Conservation (phyloP, 1,140 invertebrate species). For the Trachelipus rathkii region DNA sequence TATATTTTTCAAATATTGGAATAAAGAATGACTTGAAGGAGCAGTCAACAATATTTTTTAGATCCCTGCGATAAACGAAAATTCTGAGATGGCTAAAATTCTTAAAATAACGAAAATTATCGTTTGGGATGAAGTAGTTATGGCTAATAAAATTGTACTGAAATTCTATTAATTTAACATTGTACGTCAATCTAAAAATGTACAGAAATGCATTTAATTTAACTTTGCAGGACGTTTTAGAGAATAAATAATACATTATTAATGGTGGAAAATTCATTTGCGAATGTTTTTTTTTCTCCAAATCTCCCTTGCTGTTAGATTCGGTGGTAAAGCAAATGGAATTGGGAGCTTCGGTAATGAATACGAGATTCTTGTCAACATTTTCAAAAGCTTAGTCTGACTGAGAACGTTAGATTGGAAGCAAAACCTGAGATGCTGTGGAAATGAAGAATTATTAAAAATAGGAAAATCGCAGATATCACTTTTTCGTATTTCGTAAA, state of each 20-base stretch:
- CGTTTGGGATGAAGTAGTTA: background rate
- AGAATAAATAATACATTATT: background rate
- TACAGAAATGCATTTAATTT: background rate
- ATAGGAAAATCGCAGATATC: no score
- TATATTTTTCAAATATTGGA: no score
- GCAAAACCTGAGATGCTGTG: no score
- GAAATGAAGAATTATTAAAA: no score
- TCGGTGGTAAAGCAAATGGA: background rate
- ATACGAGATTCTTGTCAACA: background rate
- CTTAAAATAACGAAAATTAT: background rate
- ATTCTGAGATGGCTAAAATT: background rate
- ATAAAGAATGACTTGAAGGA: no score
- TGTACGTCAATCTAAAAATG: no score
- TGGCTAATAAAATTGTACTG: slow-evolving; percentile 4
- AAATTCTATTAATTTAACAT: no score
- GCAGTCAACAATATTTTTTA: no score
- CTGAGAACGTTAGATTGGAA: background rate
- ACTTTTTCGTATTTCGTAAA: background rate
- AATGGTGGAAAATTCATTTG: background rate
- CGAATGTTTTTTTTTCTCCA: background rate
- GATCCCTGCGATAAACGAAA: background rate
- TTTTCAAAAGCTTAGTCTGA: background rate
- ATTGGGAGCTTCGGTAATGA: background rate
- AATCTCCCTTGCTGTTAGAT: background rate
- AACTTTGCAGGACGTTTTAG: background rate